Base-by-base conservation (phyloP, 2,113 vertebrate genomes). In the Bothrops jararaca region DNA sequence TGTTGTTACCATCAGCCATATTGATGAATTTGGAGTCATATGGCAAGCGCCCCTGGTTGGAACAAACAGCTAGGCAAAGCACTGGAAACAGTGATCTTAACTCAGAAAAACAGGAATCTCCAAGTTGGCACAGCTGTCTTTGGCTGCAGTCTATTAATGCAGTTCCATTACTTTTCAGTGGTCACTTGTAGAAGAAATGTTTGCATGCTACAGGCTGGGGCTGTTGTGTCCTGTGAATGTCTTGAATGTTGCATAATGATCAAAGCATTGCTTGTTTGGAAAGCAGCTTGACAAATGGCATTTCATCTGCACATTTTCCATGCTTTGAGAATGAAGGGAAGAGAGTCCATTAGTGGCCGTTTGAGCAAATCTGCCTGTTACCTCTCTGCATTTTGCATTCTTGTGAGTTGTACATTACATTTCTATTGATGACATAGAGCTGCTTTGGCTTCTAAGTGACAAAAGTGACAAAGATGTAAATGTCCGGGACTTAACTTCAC, bases 211-310 rank as follows among this genome's bases (percentile, higher is more conserved):
- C 12, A 29, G 29, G 22, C 4, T 53, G 86, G 22, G 48, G 48
- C 29, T 8, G 18, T 52, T 89, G 86, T 88, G 34, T 13, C 91
- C 96, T 96, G 89, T 88, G 94, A 93, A 96, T 95, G 95, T 95
- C 95, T 96, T 96, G 95, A 95, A 85, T 90, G 86, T 56, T 56
- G 93, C 92, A 89, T 92, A 94, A 91, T 92, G 13, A 2, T 92
- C 22, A 93, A 92, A 95, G 23, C 92, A 94, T 52, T 24, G 54
- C 89, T 64, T 22, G 94, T 95, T 94, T 91, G 29, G 80, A 92
- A 89, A 95, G 92, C 91, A 92, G 85, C 93, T 0, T 90, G 91
- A 92, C n/a, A 90, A 90, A 94, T 97, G 96, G 96, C 96, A 97
- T 96, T 96, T 94, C 92, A 48, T n/a, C 52, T n/a, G 88, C 5